phyloP scores from a whole-genome alignment of 2,888 invertebrate genomes.

The Hemicrepidius hirtus region DNA sequence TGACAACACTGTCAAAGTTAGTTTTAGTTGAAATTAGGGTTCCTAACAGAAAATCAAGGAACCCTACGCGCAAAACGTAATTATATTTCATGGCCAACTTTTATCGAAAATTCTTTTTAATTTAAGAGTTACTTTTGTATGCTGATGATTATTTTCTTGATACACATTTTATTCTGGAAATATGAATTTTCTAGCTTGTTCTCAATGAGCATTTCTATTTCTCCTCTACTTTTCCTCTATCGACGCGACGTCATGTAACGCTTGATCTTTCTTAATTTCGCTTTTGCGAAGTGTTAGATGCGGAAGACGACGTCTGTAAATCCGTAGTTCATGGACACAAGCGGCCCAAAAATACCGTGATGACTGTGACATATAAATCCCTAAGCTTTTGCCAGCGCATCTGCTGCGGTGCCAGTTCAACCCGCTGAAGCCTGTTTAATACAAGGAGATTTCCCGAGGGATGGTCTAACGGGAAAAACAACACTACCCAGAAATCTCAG shows the following conservation, averaged over 20 bases:
- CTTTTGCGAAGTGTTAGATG: neutral
- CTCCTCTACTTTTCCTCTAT: neutral
- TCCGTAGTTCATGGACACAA: conserved; percentile 31
- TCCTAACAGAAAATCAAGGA: too few relatives aligned
- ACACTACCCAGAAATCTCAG: conserved; percentile 62
- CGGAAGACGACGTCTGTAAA: conserved; percentile 8
- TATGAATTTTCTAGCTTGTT: too few relatives aligned
- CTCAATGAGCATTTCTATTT: too few relatives aligned
- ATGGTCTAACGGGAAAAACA: conserved; percentile 63
- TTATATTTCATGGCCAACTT: too few relatives aligned
- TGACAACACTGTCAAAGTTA: too few relatives aligned
- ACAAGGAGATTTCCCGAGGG: conserved; percentile 66
- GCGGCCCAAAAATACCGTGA: conserved; percentile 49
- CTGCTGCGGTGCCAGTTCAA: conserved; percentile 61
- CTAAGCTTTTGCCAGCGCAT: conserved; percentile 62
- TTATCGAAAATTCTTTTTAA: too few relatives aligned
- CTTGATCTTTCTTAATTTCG: neutral
- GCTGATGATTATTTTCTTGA: too few relatives aligned
- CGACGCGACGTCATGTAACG: neutral
- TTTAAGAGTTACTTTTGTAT: too few relatives aligned
- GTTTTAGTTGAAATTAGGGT: too few relatives aligned
- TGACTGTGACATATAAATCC: conserved; percentile 62
- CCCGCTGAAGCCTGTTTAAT: conserved; percentile 63
- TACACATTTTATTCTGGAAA: too few relatives aligned
- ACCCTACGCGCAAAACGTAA: too few relatives aligned